Evolutionary conservation across 2,113 vertebrate species (phyloP).

Genomic region (Thamnophis sirtalis): DNA sequence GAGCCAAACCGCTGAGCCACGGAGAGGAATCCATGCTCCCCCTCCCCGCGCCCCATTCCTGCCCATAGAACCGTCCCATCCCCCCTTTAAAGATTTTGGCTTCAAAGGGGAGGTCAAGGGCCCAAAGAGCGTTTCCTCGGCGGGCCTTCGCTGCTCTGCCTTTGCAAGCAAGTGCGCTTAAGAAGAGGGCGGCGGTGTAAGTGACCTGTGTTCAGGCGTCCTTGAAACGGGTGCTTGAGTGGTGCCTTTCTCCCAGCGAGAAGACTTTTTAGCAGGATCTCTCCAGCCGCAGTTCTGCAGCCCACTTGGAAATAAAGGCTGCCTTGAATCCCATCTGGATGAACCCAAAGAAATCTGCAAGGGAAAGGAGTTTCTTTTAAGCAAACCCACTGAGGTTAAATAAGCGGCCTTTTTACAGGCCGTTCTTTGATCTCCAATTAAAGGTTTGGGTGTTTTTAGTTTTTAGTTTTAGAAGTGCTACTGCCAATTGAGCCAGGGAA

Average conservation of each 20-base stretch:
- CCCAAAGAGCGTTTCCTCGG: background rate
- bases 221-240: background rate
- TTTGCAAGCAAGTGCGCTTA: background rate
- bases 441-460: too few species aligned
- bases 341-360: background rate
- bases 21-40: background rate
- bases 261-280: background rate
- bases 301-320: background rate
- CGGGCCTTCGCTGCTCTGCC: background rate
- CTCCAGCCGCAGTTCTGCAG: background rate
- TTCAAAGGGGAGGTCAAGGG: background rate
- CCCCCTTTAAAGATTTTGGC: conserved; percentile 17
- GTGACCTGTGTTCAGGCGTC: background rate
- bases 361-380: background rate
- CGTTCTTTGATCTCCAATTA: background rate
- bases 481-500: background rate
- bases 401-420: background rate
- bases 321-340: background rate
- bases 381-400: background rate
- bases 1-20: background rate
- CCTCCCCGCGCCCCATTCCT: background rate
- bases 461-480: background rate
- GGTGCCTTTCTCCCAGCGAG: background rate
- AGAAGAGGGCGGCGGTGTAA: background rate
- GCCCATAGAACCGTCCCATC: background rate